These are phyloP conservation scores for Electrona antarctica DNA, from an alignment of 2,113 vertebrate genomes.

Conservation along the genomic window DNA sequence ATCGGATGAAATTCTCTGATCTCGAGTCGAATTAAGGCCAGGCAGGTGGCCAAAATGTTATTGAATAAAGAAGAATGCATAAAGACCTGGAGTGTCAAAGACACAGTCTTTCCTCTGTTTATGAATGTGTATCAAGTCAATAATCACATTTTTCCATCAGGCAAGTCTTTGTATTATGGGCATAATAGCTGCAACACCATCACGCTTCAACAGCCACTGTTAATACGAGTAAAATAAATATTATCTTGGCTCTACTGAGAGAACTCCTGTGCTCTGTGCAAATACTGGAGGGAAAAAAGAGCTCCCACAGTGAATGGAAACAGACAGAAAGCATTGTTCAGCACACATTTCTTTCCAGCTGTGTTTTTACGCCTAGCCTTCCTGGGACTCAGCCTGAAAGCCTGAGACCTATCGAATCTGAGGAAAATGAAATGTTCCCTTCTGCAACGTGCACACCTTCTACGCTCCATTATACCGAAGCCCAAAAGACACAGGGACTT, in stretches of 20 bases:
- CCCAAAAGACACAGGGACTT: constrained; percentile 65
- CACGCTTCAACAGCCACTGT: constrained; percentile 24
- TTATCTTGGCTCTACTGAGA: constrained; percentile 38
- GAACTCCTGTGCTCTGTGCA: constrained; percentile 22
- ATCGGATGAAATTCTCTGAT: too few relatives aligned
- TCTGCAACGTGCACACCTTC: constrained; percentile 55
- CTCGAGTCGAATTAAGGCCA: too few relatives aligned
- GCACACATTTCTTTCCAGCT: constrained; percentile 42
- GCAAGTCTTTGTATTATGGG: not conserved
- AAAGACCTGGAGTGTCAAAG: too few relatives aligned
- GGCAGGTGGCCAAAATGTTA: too few relatives aligned
- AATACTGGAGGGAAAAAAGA: constrained; percentile 29
- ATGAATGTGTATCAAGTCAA: not conserved
- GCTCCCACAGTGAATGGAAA: constrained; percentile 42
- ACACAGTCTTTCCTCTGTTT: too few relatives aligned
- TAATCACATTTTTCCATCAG: constrained; percentile 2
- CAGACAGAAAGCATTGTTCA: constrained; percentile 58
- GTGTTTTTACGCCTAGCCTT: constrained; percentile 49
- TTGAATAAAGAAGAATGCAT: too few relatives aligned
- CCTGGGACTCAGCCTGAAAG: constrained; percentile 54
- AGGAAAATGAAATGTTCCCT: constrained; percentile 72
- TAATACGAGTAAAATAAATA: constrained; percentile 25
- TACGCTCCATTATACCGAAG: constrained; percentile 47
- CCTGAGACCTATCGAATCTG: constrained; percentile 67
- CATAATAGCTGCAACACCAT: constrained; percentile 15